Conservation (phyloP, 2,113 vertebrate species). For the Speoplatyrhinus poulsoni region DNA sequence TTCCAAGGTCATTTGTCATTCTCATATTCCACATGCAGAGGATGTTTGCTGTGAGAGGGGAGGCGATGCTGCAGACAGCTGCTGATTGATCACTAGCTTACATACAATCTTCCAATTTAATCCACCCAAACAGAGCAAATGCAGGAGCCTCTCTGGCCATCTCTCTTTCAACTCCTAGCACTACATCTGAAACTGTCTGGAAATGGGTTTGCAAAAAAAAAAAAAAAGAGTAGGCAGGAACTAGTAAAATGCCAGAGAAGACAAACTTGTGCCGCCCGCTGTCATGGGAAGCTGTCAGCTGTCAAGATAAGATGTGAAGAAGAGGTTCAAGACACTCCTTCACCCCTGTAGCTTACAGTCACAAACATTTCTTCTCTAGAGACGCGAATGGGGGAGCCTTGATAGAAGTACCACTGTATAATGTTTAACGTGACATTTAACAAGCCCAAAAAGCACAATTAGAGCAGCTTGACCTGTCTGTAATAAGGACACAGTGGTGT, state of each 20-base stretch:
- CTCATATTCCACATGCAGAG: constrained; percentile 46
- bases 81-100: constrained; percentile 51
- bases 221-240: neutral
- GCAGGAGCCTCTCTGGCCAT: constrained; percentile 8
- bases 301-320: too few relatives aligned
- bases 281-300: too few relatives aligned
- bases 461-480: neutral
- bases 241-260: too few relatives aligned
- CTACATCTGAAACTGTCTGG: neutral
- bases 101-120: constrained; percentile 46
- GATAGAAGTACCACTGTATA: constrained; percentile 10
- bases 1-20: constrained; percentile 51
- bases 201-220: constrained; percentile 9
- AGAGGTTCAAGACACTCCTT: neutral
- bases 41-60: constrained; percentile 27
- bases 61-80: constrained; percentile 22
- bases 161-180: neutral
- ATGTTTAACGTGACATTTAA: constrained; percentile 14
- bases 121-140: constrained; percentile 5
- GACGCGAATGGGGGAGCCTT: neutral
- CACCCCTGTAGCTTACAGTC: neutral
- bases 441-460: neutral
- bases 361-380: neutral
- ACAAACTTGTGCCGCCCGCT: too few relatives aligned
- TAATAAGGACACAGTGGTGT: constrained; percentile 21